Conservation (phyloP, 2,888 invertebrate species). For the Ophion ventricosus region DNA sequence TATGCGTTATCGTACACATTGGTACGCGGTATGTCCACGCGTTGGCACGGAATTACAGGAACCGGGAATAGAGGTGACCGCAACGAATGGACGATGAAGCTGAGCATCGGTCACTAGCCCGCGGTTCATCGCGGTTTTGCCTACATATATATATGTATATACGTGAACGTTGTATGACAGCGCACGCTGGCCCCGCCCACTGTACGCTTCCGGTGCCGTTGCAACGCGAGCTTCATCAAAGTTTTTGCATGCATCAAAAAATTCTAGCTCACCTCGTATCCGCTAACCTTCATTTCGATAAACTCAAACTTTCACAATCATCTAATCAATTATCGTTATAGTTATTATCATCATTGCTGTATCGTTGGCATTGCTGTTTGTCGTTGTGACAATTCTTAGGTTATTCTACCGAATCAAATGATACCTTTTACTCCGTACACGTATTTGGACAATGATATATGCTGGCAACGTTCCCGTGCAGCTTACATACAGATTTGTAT, state of each 20-base stretch:
- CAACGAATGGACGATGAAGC: constrained; percentile 44
- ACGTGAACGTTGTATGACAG: constrained; percentile 5
- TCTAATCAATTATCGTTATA: not conserved
- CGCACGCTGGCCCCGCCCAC: not conserved
- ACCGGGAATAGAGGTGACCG: constrained; percentile 50
- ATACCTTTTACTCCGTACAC: no score
- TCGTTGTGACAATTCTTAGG: not conserved
- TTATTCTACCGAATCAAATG: not conserved
- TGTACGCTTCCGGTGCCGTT: not conserved
- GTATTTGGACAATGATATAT: no score
- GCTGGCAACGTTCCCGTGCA: no score
- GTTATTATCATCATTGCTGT: not conserved
- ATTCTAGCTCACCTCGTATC: not conserved
- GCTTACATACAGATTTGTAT: no score
- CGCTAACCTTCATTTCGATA: not conserved
- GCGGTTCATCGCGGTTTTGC: constrained; percentile 58
- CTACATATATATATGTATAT: constrained; percentile 8
- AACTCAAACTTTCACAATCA: not conserved
- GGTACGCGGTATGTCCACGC: constrained; percentile 45
- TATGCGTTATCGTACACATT: constrained; percentile 20
- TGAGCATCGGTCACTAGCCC: constrained; percentile 54
- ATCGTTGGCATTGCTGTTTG: no score
- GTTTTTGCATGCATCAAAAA: not conserved
- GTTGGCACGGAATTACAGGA: constrained; percentile 58
- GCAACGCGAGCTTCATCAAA: not conserved